Conservation (phyloP, 2,888 invertebrate species). For the Mactromeris polynyma region DNA sequence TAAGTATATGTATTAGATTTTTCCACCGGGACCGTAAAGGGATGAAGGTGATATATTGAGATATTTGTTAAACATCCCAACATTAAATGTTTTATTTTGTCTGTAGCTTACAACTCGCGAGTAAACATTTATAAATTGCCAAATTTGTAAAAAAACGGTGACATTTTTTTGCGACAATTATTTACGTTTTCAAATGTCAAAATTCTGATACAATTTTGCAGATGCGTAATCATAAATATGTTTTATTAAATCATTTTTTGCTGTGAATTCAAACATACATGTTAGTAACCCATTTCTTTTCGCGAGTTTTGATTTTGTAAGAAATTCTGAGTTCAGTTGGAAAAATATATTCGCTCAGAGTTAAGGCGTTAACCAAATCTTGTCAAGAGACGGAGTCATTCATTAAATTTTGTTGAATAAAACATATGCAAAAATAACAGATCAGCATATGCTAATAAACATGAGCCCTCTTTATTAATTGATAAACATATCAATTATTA, state of each 20-base stretch:
- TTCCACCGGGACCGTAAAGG: background rate
- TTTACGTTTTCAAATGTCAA: background rate
- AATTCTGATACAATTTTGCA: background rate
- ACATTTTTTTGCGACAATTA: background rate
- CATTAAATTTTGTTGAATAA: background rate
- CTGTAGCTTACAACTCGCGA: background rate
- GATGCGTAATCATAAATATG: background rate
- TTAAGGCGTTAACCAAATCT: background rate
- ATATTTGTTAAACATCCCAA: background rate
- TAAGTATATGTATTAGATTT: background rate
- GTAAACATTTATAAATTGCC: background rate
- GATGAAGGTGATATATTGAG: background rate
- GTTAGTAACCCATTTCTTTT: background rate
- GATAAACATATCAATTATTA: background rate
- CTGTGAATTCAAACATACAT: background rate
- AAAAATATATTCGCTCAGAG: background rate
- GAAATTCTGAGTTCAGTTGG: too few relatives aligned
- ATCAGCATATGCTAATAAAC: background rate
- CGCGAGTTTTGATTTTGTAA: background rate
- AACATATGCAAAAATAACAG: background rate
- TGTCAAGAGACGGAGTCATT: background rate
- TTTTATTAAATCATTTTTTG: background rate
- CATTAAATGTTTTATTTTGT: background rate
- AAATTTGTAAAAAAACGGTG: background rate
- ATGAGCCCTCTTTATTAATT: background rate